A percentile compares a stretch with the other conserved stretches of the same genome.
Evolutionary conservation across 2,888 invertebrate genomes (phyloP).

Genomic region (Myopa tessellatipennis): DNA sequence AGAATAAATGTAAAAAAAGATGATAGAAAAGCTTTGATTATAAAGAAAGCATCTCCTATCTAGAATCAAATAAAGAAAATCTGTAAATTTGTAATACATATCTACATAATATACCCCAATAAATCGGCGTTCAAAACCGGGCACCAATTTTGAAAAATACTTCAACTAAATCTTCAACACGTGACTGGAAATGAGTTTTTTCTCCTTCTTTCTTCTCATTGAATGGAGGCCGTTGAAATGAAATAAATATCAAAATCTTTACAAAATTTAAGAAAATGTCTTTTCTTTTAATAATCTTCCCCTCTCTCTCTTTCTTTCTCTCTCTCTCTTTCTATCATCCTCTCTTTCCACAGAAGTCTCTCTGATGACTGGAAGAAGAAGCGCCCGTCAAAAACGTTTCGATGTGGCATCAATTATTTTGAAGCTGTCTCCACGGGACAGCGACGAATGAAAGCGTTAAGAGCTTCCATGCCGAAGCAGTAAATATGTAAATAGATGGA

Average conservation of each 20-base stretch:
- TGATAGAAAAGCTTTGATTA: no score
- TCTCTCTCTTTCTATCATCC: no score
- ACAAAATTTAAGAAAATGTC: background rate
- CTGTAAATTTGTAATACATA: no score
- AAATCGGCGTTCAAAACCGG: background rate
- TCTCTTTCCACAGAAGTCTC: no score
- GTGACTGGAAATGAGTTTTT: constrained; percentile 15
- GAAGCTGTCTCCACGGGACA: constrained; percentile 24
- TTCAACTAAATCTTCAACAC: constrained; percentile 32
- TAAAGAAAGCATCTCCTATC: no score
- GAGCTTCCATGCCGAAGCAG: background rate
- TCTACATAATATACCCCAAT: background rate
- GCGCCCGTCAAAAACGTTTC: constrained; percentile 36
- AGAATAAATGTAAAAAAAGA: no score
- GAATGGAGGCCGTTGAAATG: constrained; percentile 9
- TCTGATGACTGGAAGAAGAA: background rate
- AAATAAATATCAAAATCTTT: constrained; percentile 24
- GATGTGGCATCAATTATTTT: constrained; percentile 43
- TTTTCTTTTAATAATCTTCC: background rate
- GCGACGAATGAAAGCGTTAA: background rate
- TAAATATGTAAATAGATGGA: constrained; percentile 32
- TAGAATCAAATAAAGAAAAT: no score
- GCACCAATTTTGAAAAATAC: constrained; percentile 8
- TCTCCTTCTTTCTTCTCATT: background rate
- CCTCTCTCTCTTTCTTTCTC: no score